Evolutionary conservation across 2,797 vertebrate species (phyloP), one percentile per base, ranked within the genome.

Genomic region (Pogoniulus pusillus): DNA sequence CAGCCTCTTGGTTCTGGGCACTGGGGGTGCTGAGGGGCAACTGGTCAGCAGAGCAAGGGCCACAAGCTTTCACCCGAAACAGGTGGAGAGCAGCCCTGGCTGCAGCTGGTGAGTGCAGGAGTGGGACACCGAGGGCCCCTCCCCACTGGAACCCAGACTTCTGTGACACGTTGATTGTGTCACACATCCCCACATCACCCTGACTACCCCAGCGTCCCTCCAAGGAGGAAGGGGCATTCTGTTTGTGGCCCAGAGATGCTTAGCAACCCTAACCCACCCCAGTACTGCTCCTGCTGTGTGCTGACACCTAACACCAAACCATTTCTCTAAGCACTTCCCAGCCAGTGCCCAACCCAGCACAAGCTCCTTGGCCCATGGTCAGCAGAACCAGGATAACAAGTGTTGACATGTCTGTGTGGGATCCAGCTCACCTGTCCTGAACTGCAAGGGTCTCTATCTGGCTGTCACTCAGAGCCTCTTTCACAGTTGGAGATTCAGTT

Each of bases 91-190:
- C 39, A 17, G 66, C 16, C 18, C 34, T 20, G 22, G 12, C 45
- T 2, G 1, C 10, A n/a, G 68, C 65, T 62, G 17, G 17, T 6
- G 26, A 4, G 16, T 18, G 51, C 11, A n/a, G 66, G 26, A 45
- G 29, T 0, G 2, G 35, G 23, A n/a, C 1, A 5, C 13, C 7
- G 13, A 26, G 27, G 43, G 9, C n/a, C 16, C 27, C 73, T 10
- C 43, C 12, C 16, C 1, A 0, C 10, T 16, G 18, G 69, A 59
- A 74, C 7, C 32, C 51, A 53, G 34, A 12, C 8, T n/a, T 57
- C 41, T 26, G 29, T 35, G 55, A 37, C 9, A 9, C 18, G 30
- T 10, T 37, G 41, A 15, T 19, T 14, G 32, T 10, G 10, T 13
- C 81, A 24, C 32, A 27, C 27, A 2, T 35, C n/a, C 20, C 30